Conservation (phyloP, 2,113 vertebrate species). For the Gymnarchus niloticus region DNA sequence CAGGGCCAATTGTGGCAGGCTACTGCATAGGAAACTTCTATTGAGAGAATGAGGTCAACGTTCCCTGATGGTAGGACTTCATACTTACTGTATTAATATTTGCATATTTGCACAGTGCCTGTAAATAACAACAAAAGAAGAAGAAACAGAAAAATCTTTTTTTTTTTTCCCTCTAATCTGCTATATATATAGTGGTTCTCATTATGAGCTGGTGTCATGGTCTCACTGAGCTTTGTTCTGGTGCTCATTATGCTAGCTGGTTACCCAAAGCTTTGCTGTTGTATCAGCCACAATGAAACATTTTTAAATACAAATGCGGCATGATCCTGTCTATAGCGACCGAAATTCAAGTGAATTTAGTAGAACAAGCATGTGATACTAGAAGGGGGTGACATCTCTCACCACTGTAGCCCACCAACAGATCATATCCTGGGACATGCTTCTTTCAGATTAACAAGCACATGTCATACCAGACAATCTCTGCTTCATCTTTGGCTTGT, state of each 20-base stretch:
- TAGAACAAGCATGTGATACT: not conserved
- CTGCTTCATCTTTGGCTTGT: not conserved
- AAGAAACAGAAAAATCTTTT: not conserved
- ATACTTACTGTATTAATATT: too few relatives aligned
- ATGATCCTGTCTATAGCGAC: not conserved
- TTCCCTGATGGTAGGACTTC: not conserved
- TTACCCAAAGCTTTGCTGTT: not conserved
- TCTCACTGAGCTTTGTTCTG: not conserved
- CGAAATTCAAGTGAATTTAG: not conserved
- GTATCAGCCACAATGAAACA: not conserved
- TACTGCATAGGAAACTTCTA: not conserved
- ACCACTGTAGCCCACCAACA: not conserved
- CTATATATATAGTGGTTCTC: not conserved
- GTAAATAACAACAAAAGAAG: not conserved
- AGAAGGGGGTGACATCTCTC: not conserved
- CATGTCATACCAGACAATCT: slow-evolving; percentile 4
- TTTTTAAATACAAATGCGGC: not conserved
- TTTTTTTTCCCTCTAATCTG: not conserved
- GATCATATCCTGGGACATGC: not conserved
- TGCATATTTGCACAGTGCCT: not conserved
- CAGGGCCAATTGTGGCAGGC: not conserved
- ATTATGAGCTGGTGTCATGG: not conserved
- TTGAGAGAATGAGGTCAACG: not conserved
- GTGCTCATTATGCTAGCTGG: not conserved
- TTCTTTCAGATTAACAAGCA: slow-evolving; percentile 5